These are phyloP conservation scores for Artemisiospiza belli DNA, from an alignment of 2,113 vertebrate genomes.

Conservation along the genomic window DNA sequence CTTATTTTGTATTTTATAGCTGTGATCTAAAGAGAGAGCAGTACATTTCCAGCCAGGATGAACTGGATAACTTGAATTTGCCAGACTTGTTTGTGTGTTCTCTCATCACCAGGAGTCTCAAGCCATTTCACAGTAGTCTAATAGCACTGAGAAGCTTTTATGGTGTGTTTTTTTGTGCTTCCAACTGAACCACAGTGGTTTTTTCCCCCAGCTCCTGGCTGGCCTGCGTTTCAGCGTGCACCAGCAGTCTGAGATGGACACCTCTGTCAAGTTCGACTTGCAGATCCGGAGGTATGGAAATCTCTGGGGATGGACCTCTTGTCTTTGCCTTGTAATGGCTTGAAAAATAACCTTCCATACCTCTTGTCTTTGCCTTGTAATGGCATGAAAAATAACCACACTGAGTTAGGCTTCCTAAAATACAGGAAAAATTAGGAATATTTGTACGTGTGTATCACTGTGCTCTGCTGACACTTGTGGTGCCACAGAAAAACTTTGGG, in stretches of 20 bases:
- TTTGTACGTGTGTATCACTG: rapidly evolving
- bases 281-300: slow-evolving; percentile 87
- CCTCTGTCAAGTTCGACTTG: slow-evolving; percentile 89
- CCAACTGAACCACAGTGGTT: not conserved
- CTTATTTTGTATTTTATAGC: not conserved
- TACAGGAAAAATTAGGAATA: not conserved
- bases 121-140: not conserved
- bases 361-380: not conserved
- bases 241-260: slow-evolving; percentile 94
- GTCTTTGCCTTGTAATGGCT: not conserved
- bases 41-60: not conserved
- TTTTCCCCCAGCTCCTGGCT: slow-evolving; percentile 78
- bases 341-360: not conserved
- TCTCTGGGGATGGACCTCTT: not conserved
- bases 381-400: not conserved
- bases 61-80: not conserved
- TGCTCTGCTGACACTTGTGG: not conserved
- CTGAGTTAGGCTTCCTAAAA: not conserved
- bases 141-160: not conserved
- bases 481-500: not conserved
- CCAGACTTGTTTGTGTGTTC: not conserved
- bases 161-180: not conserved
- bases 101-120: not conserved
- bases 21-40: not conserved
- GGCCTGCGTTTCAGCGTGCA: slow-evolving; percentile 92